Conservation (phyloP, 2,113 vertebrate species). For the Mixornis gularis region DNA sequence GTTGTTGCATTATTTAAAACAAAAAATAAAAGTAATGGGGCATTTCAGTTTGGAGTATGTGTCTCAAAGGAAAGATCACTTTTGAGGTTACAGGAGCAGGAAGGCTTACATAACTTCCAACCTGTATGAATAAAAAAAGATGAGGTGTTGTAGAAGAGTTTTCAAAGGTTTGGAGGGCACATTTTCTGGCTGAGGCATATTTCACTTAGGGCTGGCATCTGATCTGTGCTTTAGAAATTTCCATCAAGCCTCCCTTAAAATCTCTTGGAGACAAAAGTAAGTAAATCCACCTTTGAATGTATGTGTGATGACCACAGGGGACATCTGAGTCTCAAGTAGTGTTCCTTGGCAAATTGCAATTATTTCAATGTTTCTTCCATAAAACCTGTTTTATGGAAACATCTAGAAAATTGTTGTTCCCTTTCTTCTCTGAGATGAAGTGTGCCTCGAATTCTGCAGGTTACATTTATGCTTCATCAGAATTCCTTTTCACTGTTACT, state of each 20-base stretch:
- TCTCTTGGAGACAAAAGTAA: not conserved
- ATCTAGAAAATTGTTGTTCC: not conserved
- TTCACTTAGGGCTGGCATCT: not conserved
- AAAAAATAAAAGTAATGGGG: not conserved
- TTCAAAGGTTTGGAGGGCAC: not conserved
- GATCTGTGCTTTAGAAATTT: not conserved
- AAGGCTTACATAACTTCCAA: not conserved
- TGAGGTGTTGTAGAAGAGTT: not conserved
- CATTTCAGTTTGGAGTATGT: not conserved
- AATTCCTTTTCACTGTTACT: not conserved
- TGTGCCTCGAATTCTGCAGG: fast-evolving
- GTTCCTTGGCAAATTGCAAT: not conserved
- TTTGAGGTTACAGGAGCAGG: not conserved
- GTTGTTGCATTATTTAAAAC: not conserved
- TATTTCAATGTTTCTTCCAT: not conserved
- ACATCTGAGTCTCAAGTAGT: not conserved
- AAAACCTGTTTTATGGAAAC: not conserved
- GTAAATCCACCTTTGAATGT: not conserved
- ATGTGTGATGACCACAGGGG: not conserved
- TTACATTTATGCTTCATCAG: not conserved
- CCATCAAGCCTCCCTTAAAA: not conserved
- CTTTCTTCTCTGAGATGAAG: not conserved
- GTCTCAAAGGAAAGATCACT: not conserved
- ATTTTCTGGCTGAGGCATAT: not conserved
- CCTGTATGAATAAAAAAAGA: not conserved